Evolutionary conservation across 2,113 vertebrate genomes (phyloP).

Genomic region (Lampris incognitus): DNA sequence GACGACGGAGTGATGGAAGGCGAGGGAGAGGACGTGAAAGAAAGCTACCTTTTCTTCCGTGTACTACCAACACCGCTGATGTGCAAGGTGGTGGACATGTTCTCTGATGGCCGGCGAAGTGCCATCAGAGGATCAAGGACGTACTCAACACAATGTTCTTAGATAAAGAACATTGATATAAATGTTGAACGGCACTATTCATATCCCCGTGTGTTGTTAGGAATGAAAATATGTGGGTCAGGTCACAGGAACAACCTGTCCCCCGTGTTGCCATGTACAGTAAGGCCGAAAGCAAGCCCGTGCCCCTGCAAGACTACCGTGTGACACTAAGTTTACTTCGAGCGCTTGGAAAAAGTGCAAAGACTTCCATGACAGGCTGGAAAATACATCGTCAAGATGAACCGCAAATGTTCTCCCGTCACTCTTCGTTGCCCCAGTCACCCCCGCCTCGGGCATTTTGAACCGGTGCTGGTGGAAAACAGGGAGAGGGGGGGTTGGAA

Average conservation of each 20-base stretch:
- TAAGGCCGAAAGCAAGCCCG: conserved; percentile 31
- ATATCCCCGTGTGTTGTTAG: not conserved
- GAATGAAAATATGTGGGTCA: not conserved
- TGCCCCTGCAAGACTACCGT: conserved; percentile 22
- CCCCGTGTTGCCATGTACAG: not conserved
- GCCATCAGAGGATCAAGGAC: too few relatives aligned
- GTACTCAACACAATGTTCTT: not conserved
- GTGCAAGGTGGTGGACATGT: not conserved
- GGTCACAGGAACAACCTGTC: conserved; percentile 7
- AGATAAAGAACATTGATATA: not conserved
- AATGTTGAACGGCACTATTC: conserved; percentile 1
- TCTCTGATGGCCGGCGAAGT: not conserved
- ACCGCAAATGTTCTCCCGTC: conserved; percentile 40
- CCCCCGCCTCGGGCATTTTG: conserved; percentile 57
- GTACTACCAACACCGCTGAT: not conserved
- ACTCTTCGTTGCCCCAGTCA: conserved; percentile 42
- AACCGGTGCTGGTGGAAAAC: conserved; percentile 55
- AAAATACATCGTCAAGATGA: conserved; percentile 74
- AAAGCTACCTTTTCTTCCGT: too few relatives aligned
- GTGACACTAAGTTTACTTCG: conserved; percentile 56
- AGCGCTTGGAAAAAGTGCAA: conserved; percentile 44
- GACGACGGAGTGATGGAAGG: too few relatives aligned
- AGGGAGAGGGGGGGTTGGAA: not conserved
- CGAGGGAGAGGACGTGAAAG: too few relatives aligned
- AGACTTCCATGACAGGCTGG: conserved; percentile 69